Conservation (phyloP, 35 echinoderm and acorn worm species). For the Ptychodera flava region DNA sequence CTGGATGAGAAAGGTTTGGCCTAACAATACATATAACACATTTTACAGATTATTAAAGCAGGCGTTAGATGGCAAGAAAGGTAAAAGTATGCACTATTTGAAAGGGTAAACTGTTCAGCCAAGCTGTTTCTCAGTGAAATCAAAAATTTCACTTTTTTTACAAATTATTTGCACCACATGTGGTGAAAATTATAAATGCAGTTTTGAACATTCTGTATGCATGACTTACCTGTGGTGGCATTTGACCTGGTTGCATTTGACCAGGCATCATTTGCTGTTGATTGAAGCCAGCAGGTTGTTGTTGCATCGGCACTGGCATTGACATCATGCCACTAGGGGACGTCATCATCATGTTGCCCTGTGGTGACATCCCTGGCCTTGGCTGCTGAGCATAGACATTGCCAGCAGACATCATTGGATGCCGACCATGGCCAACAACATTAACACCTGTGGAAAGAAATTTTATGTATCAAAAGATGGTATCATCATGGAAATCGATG, state of each 20-base stretch:
- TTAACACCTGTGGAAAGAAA: background rate
- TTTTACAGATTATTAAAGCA: too few species aligned
- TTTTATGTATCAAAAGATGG: background rate
- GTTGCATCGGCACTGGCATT: background rate
- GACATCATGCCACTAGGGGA: background rate
- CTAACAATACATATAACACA: too few species aligned
- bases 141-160: too few species aligned
- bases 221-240: background rate
- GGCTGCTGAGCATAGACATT: background rate
- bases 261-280: background rate
- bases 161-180: too few species aligned
- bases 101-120: too few species aligned
- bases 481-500: background rate
- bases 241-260: background rate
- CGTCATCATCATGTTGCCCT: background rate
- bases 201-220: too few species aligned
- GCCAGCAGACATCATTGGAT: background rate
- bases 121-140: too few species aligned
- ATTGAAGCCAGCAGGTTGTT: background rate
- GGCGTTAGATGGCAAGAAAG: too few species aligned
- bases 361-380: background rate
- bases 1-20: too few species aligned
- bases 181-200: too few species aligned
- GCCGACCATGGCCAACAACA: background rate
- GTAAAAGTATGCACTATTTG: too few species aligned